These are phyloP conservation scores for Agrotis clavis DNA, from an alignment of 2,888 invertebrate genomes.

Conservation along the genomic window DNA sequence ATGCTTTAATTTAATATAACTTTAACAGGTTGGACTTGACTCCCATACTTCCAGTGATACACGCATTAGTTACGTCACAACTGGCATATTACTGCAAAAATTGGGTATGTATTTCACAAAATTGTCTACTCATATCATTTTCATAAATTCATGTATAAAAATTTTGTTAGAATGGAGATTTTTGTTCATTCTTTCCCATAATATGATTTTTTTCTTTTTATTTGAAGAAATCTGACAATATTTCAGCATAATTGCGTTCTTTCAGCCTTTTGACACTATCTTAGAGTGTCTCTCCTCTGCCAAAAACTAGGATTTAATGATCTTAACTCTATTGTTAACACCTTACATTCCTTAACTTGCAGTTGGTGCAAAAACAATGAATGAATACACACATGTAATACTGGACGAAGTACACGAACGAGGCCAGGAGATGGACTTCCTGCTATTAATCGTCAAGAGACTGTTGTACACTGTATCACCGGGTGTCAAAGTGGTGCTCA, in stretches of 20 bases:
- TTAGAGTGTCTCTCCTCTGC: too few species aligned
- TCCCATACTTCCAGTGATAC: conserved; percentile 92
- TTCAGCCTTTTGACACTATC: not conserved
- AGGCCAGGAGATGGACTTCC: conserved; percentile 97
- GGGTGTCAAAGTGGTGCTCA: conserved; percentile 92
- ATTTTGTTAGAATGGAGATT: too few species aligned
- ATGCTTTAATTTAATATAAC: not conserved
- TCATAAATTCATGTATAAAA: too few species aligned
- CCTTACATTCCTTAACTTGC: conserved; percentile 61
- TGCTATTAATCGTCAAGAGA: conserved; percentile 95
- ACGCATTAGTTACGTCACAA: conserved; percentile 96
- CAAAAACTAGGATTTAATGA: too few species aligned
- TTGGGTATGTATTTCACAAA: conserved; percentile 82
- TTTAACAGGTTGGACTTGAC: conserved; percentile 93
- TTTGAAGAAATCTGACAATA: not conserved
- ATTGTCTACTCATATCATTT: too few species aligned
- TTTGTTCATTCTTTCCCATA: too few species aligned
- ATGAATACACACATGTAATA: conserved; percentile 96
- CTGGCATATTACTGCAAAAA: conserved; percentile 96
- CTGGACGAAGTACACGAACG: conserved; percentile 98
- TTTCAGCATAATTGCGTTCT: too few species aligned
- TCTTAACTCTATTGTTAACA: too few species aligned
- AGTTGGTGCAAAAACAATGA: conserved; percentile 93
- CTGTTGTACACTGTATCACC: conserved; percentile 92
- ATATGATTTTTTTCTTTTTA: not conserved